phyloP scores from a whole-genome alignment of 2,888 invertebrate genomes.

The Notodonta dromedarius region DNA sequence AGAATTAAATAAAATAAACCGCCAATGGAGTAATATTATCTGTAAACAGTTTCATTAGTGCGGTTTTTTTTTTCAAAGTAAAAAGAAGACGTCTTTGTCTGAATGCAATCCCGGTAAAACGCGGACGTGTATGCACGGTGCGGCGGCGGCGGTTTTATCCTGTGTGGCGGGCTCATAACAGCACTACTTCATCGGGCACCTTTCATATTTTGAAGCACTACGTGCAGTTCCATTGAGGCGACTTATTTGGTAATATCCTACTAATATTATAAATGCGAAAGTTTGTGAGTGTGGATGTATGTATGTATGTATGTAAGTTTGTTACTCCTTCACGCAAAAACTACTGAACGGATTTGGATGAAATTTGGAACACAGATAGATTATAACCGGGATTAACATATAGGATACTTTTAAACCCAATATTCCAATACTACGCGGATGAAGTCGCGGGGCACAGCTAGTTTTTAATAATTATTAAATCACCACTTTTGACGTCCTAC shows the following conservation, averaged over 20 bases:
- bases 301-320: too few species aligned
- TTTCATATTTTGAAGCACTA: constrained; percentile 62
- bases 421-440: too few species aligned
- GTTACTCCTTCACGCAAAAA: too few species aligned
- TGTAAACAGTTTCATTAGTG: constrained; percentile 21
- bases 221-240: constrained; percentile 32
- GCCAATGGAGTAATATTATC: constrained; percentile 9
- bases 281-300: too few species aligned
- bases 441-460: too few species aligned
- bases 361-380: too few species aligned
- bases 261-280: too few species aligned
- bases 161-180: constrained; percentile 32
- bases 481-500: too few species aligned
- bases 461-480: too few species aligned
- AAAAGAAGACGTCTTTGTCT: constrained; percentile 40
- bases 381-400: too few species aligned
- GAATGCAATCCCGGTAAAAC: constrained; percentile 73
- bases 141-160: constrained; percentile 34
- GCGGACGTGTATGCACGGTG: constrained; percentile 42
- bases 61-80: constrained; percentile 12
- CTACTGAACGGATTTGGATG: too few species aligned
- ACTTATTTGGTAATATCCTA: constrained; percentile 4
- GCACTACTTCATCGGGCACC: constrained; percentile 56
- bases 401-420: too few species aligned
- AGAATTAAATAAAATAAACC: background rate